Evolutionary conservation across 2,113 vertebrate genomes (phyloP).

Genomic region (Craseonycteris thonglongyai): DNA sequence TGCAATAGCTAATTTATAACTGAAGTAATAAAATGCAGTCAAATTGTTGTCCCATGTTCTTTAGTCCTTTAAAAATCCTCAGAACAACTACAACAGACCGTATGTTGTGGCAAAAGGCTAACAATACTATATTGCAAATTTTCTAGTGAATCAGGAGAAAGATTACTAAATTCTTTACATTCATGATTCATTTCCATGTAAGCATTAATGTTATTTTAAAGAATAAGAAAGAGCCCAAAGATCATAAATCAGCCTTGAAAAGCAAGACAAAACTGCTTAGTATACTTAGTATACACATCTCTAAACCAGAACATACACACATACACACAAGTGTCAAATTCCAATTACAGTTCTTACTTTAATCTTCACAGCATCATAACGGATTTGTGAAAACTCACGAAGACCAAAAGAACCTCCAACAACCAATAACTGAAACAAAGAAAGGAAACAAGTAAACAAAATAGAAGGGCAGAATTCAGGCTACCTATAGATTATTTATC

Average conservation of each 20-base stretch:
- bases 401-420: conserved; percentile 95
- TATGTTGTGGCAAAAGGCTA: background rate
- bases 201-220: conserved; percentile 7
- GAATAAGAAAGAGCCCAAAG: background rate
- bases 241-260: background rate
- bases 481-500: background rate
- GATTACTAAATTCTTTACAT: conserved; percentile 2
- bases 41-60: background rate
- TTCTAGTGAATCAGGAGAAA: background rate
- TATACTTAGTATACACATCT: background rate
- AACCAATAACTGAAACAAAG: conserved; percentile 86
- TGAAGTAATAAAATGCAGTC: background rate
- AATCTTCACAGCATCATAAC: conserved; percentile 90
- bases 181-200: background rate
- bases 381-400: conserved; percentile 92
- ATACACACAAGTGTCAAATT: background rate
- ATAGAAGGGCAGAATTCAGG: conserved; percentile 31
- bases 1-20: background rate
- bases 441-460: background rate
- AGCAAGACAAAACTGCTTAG: background rate
- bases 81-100: background rate
- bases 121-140: background rate
- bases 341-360: conserved; percentile 80
- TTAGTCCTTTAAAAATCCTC: background rate
- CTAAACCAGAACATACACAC: background rate